Conservation (phyloP, 2,797 vertebrate genomes). For the Huso huso region DNA sequence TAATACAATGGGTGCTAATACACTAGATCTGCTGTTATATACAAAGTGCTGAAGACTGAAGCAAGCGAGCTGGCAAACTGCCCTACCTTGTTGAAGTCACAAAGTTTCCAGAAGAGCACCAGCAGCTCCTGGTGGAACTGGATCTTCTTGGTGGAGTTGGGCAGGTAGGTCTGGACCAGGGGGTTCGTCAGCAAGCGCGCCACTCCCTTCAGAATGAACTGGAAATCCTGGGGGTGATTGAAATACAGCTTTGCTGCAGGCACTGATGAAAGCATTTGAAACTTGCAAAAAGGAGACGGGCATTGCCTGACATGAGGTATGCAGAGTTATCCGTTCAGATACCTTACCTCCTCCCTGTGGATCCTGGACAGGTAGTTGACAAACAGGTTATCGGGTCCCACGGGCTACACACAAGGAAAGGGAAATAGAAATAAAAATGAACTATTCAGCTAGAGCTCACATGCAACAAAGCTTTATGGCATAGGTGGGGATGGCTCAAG, state of each 20-base stretch:
- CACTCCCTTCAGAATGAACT: constrained; percentile 91
- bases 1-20: too few species aligned
- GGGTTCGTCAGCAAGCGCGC: constrained; percentile 91
- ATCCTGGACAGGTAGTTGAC: constrained; percentile 97
- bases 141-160: constrained; percentile 97
- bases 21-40: too few species aligned
- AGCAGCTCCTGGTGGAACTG: constrained; percentile 96
- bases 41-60: too few species aligned
- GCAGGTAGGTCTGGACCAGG: constrained; percentile 88
- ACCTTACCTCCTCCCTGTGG: constrained; percentile 86
- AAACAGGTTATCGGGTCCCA: constrained; percentile 90
- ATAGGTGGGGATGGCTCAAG: too few species aligned
- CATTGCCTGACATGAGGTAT: too few species aligned
- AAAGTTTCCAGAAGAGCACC: constrained; percentile 97
- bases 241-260: too few species aligned
- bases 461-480: too few species aligned
- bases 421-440: background rate
- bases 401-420: constrained; percentile 53
- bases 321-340: too few species aligned
- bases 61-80: too few species aligned
- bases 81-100: constrained; percentile 93
- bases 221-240: constrained; percentile 73
- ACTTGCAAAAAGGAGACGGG: too few species aligned
- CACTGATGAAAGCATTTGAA: too few species aligned
- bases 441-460: background rate